Evolutionary conservation across 2,888 invertebrate species (phyloP), one percentile per base, ranked within the genome.

Genomic region (Parthenolecanium corni): DNA sequence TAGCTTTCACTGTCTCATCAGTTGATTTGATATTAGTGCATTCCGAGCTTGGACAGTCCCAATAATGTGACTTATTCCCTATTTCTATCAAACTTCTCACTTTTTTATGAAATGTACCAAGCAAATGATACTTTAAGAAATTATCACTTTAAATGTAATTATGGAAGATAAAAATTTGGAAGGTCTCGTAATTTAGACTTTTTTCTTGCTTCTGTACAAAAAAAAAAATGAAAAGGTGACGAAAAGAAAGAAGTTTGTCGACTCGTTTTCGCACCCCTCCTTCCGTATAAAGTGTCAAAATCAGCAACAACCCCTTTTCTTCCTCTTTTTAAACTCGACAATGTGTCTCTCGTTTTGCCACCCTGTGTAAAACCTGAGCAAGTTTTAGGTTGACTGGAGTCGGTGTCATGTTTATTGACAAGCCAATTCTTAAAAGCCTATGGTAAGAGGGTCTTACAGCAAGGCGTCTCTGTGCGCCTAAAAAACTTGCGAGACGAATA

Each of bases 321-420:
- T 44, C 9, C 9, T 31, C 9, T 31, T 31, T 31, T 31, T 31
- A 31, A 31, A 6, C 31, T 9, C 9, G 5, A 6, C 31, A 6
- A 4, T 31, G 5, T 31, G 4, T 31, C 31, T 31, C 31, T 31
- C 31, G 9, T 9, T 31, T 31, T 44, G 9, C 46, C n/a, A n/a
- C n/a, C n/a, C n/a, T 9, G 21, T 14, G 51, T 47, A 11, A 56
- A 38, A 18, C 21, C 51, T 23, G 47, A 21, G 31, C 36, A 61
- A 51, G 49, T 61, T 49, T 47, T 31, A 40, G 49, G 61, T 51
- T 61, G 49, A 61, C 61, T 61, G 61, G 61, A 61, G 61, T 63
- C 52, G 64, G 66, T 67, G 66, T 65, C 66, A 65, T 66, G 66
- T 65, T 64, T 66, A 67, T 67, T 66, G 67, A 67, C 67, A 67